Conservation (phyloP, 1,140 invertebrate species). For the Teleopsis dalmanni region DNA sequence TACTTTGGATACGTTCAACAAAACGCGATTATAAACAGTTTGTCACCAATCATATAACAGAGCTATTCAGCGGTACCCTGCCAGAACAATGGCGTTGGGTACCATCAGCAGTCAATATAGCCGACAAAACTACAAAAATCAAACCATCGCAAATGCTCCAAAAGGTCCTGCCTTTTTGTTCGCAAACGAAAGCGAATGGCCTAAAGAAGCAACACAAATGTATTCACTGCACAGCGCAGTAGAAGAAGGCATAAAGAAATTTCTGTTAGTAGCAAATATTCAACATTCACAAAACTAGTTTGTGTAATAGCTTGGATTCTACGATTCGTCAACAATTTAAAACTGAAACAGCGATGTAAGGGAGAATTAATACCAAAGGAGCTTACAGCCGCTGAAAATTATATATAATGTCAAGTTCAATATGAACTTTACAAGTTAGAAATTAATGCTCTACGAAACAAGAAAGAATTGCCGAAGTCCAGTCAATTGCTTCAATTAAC, state of each 20-base stretch:
- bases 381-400: background rate
- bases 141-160: background rate
- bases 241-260: background rate
- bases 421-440: background rate
- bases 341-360: background rate
- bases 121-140: slow-evolving; percentile 15
- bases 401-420: background rate
- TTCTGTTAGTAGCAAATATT: background rate
- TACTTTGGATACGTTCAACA: slow-evolving; percentile 23
- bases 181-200: slow-evolving; percentile 8
- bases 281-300: background rate
- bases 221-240: too few relatives aligned
- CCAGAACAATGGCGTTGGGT: slow-evolving; percentile 14
- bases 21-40: slow-evolving; percentile 15
- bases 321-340: background rate
- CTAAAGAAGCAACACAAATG: background rate
- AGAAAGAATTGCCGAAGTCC: background rate
- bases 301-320: background rate
- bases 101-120: background rate
- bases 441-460: background rate
- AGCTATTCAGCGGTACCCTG: slow-evolving; percentile 13
- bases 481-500: background rate
- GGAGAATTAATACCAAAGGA: background rate
- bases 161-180: slow-evolving; percentile 18
- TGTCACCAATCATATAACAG: slow-evolving; percentile 13